Evolutionary conservation across 1,140 invertebrate genomes (phyloP), one percentile per base, ranked within the genome.

Genomic region (Portunus trituberculatus): DNA sequence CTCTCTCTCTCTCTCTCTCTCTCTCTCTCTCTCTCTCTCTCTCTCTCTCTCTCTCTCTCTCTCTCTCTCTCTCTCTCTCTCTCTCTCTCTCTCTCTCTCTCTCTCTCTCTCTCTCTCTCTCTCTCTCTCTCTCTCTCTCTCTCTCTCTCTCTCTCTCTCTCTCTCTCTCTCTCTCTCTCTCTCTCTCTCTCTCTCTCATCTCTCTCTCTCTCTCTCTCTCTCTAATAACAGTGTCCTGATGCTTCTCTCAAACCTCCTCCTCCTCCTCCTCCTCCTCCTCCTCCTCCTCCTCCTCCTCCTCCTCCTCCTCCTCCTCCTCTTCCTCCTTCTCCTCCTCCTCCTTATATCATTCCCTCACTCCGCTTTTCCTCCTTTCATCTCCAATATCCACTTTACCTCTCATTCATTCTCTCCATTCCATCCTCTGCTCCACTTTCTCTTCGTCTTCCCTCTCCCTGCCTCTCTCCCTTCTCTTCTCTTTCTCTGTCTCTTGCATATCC

Each of bases 21-120:
- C 31, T 39, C 87, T 45, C n/a, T 4, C 87, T 8, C 25, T 89
- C 87, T 39, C 25, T 4, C n/a, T n/a, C 32, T 4, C 83, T 6
- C 14, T 4, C 14, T 86, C 83, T 86, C 83, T 86, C 83, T 86
- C 83, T 86, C 83, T 86, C 83, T 86, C 83, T 86, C 83, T 86
- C 83, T 86, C 83, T 86, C 83, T 86, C 83, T 86, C 83, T 86
- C 83, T 86, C 83, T 86, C 83, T 86, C 83, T 86, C 83, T 86
- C 83, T 86, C 83, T 86, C 83, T 86, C 83, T 86, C 83, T 86
- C 83, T 86, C 83, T 86, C 83, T 86, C 83, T 86, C n/a, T 28
- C n/a, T 28, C n/a, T 28, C 83, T 86, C n/a, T 28, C n/a, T 28
- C n/a, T 86, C 83, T 89, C 87, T 89, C 39, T 89, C 39, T 89